Evolutionary conservation across 2,888 invertebrate genomes (phyloP).

Genomic region (Rhamphomyia laevipes): DNA sequence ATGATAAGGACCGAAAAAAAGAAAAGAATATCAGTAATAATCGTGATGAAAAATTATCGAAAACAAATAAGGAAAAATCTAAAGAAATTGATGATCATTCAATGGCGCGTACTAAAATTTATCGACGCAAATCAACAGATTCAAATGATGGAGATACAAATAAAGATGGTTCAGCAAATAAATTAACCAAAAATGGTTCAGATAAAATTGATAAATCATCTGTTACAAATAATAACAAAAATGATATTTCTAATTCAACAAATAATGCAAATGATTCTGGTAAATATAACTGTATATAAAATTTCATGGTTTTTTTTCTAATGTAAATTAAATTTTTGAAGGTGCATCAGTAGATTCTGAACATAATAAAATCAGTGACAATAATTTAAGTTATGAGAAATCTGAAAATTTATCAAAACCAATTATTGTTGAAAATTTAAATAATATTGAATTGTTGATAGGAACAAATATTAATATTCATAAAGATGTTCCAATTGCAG

Average conservation of each 20-base stretch:
- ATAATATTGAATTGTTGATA: too few species aligned
- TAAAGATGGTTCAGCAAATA: conserved; percentile 6
- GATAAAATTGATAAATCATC: conserved; percentile 4
- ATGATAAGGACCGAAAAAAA: conserved; percentile 33
- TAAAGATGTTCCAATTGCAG: too few species aligned
- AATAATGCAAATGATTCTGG: conserved; percentile 9
- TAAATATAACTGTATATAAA: neutral
- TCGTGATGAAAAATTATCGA: conserved; percentile 16
- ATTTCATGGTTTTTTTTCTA: too few species aligned
- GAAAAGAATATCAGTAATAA: conserved; percentile 4
- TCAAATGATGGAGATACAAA: conserved; percentile 59
- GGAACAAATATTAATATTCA: too few species aligned
- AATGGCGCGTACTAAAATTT: conserved; percentile 50
- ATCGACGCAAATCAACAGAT: conserved; percentile 62
- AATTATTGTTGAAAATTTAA: too few species aligned
- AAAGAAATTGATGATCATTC: conserved; percentile 55
- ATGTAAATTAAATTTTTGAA: too few species aligned
- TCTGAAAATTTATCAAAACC: neutral
- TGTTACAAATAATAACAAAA: conserved; percentile 9
- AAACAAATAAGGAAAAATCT: conserved; percentile 17
- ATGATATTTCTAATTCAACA: conserved; percentile 5
- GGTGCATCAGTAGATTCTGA: too few species aligned
- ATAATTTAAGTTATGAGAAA: neutral
- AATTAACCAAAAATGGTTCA: neutral
- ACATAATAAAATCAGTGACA: neutral